A percentile compares a stretch with the other conserved stretches of the same genome.
phyloP scores from a whole-genome alignment of 2,888 invertebrate species.

The Leptogaster cylindrica region DNA sequence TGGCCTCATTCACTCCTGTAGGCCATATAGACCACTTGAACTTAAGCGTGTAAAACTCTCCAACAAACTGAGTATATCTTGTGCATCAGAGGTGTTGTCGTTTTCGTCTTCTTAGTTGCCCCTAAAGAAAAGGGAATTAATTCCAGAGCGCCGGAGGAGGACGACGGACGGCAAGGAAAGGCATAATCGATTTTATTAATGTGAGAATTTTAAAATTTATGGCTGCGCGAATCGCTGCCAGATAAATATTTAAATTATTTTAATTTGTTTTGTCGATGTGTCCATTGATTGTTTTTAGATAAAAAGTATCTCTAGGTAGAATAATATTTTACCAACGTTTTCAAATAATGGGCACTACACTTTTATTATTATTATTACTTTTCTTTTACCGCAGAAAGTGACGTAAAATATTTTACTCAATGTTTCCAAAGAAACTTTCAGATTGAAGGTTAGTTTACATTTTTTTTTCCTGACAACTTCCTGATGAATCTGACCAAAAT shows the following conservation, averaged over 20 bases:
- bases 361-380: too few relatives aligned
- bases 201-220: conserved; percentile 57
- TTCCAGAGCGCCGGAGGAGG: background rate
- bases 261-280: conserved; percentile 40
- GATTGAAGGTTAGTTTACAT: too few relatives aligned
- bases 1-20: conserved; percentile 29
- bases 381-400: too few relatives aligned
- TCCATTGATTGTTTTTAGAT: conserved; percentile 17
- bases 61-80: background rate
- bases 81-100: conserved; percentile 8
- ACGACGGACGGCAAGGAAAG: background rate
- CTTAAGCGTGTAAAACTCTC: conserved; percentile 2
- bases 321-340: too few relatives aligned
- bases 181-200: conserved; percentile 52
- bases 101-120: conserved; percentile 10
- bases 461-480: too few relatives aligned
- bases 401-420: too few relatives aligned
- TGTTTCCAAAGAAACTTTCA: too few relatives aligned
- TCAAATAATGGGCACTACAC: too few relatives aligned
- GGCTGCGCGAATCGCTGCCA: conserved; percentile 46
- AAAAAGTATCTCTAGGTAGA: too few relatives aligned
- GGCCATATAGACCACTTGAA: conserved; percentile 32
- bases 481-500: too few relatives aligned
- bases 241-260: conserved; percentile 41
- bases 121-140: conserved; percentile 13